A percentile compares a stretch with the other conserved stretches of the same genome.
These are phyloP conservation scores for Oncorhynchus mykiss DNA, from an alignment of 2,113 vertebrate genomes.

Conservation along the genomic window DNA sequence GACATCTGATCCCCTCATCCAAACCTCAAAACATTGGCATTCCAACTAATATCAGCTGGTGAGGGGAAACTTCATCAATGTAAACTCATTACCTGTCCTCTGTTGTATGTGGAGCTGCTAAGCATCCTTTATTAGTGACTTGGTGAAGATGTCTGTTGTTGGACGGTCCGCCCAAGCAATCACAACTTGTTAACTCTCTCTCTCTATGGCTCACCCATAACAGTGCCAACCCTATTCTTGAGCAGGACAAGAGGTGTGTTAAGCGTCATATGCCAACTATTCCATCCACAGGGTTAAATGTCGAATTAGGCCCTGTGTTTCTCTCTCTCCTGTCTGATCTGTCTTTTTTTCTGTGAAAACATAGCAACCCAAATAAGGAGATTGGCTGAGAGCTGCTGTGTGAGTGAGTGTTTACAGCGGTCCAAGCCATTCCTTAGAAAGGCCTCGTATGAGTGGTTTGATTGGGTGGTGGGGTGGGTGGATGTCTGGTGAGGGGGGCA, in stretches of 20 bases:
- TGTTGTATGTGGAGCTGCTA: too few relatives aligned
- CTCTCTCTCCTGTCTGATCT: constrained; percentile 45
- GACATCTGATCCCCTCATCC: neutral
- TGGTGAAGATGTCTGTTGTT: too few relatives aligned
- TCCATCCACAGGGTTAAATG: constrained; percentile 78
- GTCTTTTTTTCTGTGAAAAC: constrained; percentile 56
- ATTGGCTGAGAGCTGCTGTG: constrained; percentile 52
- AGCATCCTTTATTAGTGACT: neutral
- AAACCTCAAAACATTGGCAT: neutral
- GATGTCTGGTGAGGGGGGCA: constrained; percentile 29
- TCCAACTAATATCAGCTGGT: neutral
- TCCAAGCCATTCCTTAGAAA: constrained; percentile 78
- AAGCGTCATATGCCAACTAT: constrained; percentile 6
- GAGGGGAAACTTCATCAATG: neutral
- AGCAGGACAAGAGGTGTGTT: constrained; percentile 22
- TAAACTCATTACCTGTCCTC: too few relatives aligned
- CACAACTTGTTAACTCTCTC: neutral
- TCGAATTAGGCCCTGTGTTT: constrained; percentile 71
- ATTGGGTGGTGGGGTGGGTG: constrained; percentile 48
- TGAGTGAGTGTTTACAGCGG: constrained; percentile 51
- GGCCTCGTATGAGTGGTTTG: constrained; percentile 63
- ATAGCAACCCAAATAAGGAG: constrained; percentile 91
- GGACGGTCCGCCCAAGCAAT: too few relatives aligned
- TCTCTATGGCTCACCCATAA: neutral
- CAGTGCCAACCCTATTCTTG: neutral